Conservation (phyloP, 64 coral and sea anemone species). For the Dendrophyllia cribrosa region DNA sequence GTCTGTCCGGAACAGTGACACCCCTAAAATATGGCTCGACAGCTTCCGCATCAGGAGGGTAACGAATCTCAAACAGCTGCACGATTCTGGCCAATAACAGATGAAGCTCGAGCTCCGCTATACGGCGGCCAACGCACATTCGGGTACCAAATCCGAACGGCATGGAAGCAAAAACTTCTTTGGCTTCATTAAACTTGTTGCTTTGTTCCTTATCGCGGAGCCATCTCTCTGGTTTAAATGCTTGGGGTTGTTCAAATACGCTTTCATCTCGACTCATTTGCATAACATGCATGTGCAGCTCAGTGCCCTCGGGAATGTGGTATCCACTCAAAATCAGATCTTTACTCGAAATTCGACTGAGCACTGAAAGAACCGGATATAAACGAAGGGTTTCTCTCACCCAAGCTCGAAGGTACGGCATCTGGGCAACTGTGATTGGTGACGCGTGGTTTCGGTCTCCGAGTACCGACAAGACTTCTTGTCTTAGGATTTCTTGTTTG, state of each 20-base stretch:
- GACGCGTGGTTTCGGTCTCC: background rate
- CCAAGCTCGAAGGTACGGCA: slow-evolving; percentile 65
- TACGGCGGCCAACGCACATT: slow-evolving; percentile 58
- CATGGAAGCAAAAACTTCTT: slow-evolving; percentile 44
- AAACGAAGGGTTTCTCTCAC: slow-evolving; percentile 63
- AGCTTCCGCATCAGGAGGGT: slow-evolving; percentile 32
- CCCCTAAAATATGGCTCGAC: slow-evolving; percentile 22
- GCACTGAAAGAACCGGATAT: slow-evolving; percentile 32
- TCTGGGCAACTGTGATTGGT: background rate
- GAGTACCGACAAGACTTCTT: slow-evolving; percentile 58
- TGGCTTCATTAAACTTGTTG: background rate
- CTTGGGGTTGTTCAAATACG: background rate
- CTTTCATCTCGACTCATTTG: slow-evolving; percentile 46
- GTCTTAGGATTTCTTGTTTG: slow-evolving; percentile 53
- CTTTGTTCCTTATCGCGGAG: slow-evolving; percentile 7
- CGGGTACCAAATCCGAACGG: slow-evolving; percentile 63
- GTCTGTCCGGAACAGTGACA: slow-evolving; percentile 21
- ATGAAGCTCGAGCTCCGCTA: slow-evolving; percentile 64
- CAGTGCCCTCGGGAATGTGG: slow-evolving; percentile 2
- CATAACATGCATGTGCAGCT: background rate
- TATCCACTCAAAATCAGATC: slow-evolving; percentile 29
- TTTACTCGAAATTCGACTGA: background rate
- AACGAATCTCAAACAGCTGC: slow-evolving; percentile 18
- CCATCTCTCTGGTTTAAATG: slow-evolving; percentile 59
- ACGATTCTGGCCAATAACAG: slow-evolving; percentile 44